A percentile compares a stretch with the other conserved stretches of the same genome.
Conservation (phyloP, 1,140 invertebrate species). For the Mycetomoellerius zeteki region DNA sequence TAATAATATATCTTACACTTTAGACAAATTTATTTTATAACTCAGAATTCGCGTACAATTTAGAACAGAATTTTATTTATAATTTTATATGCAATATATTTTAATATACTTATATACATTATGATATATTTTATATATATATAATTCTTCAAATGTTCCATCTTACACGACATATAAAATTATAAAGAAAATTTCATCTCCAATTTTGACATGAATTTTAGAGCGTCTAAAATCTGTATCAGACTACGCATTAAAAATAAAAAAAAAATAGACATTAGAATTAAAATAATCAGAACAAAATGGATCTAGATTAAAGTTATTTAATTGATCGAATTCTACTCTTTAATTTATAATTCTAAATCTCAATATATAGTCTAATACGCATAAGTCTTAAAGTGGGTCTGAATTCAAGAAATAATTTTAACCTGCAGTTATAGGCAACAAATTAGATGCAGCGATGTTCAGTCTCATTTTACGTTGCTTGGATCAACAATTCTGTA, state of each 20-base stretch:
- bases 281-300: too few relatives aligned
- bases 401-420: constrained; percentile 1
- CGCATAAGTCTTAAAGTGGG: not conserved
- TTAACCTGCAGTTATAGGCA: constrained; percentile 76
- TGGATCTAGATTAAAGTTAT: too few relatives aligned
- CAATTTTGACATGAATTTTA: not conserved
- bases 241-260: too few relatives aligned
- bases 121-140: not conserved
- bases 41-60: not conserved
- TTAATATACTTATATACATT: not conserved
- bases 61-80: not conserved
- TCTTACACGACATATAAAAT: not conserved
- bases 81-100: not conserved
- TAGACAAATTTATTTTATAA: not conserved
- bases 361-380: too few relatives aligned
- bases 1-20: not conserved
- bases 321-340: too few relatives aligned
- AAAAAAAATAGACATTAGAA: too few relatives aligned
- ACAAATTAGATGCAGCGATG: constrained; percentile 79
- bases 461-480: constrained; percentile 78
- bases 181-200: not conserved
- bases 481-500: constrained; percentile 77
- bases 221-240: not conserved
- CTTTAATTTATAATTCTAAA: too few relatives aligned
- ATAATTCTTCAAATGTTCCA: not conserved